Percentiles rank a stretch among this genome's conserved stretches.
phyloP scores from a whole-genome alignment of 2,113 vertebrate species.

The Cynocephalus volans region DNA sequence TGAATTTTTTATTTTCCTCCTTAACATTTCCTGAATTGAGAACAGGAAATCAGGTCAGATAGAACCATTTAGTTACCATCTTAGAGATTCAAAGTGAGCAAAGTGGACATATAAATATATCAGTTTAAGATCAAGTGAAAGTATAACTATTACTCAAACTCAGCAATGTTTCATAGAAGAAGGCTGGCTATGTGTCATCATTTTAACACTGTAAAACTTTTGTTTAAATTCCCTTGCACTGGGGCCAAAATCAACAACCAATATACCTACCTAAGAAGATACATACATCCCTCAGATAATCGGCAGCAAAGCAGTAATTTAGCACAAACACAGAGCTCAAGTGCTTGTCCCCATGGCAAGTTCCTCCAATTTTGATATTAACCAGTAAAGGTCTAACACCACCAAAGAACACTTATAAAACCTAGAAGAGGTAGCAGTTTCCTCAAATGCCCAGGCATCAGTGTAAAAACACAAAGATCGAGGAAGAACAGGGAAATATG shows the following conservation, averaged over 20 bases:
- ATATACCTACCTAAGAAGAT: background rate
- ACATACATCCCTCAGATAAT: background rate
- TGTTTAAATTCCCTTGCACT: background rate
- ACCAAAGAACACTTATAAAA: too few relatives aligned
- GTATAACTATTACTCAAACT: background rate
- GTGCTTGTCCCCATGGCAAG: too few relatives aligned
- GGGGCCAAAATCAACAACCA: conserved; percentile 2
- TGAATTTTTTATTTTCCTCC: background rate
- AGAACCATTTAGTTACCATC: background rate
- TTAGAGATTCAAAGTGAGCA: background rate
- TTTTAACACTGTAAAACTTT: background rate
- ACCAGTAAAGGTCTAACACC: too few relatives aligned
- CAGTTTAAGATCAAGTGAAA: background rate
- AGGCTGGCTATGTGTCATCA: background rate
- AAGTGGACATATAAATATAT: background rate
- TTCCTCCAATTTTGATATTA: too few relatives aligned
- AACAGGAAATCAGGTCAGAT: background rate
- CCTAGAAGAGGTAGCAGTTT: too few relatives aligned
- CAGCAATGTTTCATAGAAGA: background rate
- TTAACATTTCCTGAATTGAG: background rate
- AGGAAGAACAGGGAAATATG: too few relatives aligned
- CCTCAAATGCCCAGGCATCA: too few relatives aligned
- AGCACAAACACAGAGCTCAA: too few relatives aligned
- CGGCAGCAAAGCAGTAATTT: too few relatives aligned
- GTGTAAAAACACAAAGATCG: too few relatives aligned